Evolutionary conservation across 2,797 vertebrate species (phyloP), one percentile per base, ranked within the genome.

Genomic region (Rhinogobio ventralis): DNA sequence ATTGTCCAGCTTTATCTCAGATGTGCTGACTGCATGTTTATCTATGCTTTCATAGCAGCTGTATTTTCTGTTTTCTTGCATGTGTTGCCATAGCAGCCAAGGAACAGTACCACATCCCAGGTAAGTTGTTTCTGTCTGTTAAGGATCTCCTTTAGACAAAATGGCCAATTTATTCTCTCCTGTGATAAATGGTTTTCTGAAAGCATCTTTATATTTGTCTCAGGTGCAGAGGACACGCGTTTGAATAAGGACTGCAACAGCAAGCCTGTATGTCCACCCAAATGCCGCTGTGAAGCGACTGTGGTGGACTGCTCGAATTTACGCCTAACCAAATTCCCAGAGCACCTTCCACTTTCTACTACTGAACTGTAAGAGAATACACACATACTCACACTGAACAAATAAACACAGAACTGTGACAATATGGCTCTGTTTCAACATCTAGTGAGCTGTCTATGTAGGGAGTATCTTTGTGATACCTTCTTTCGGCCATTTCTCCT

Each of bases 91-190:
- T 93, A 72, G 55, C 97, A 99, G 98, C 97, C 87, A 99, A 99
- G 93, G 98, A 99, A 91, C 98, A 99, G 92, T 99, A 99, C 94
- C 95, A 97, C 95, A 97, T 99, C 93, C 97, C 98, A 97, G 98
- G 98, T 99, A 95, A 96, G 96, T 95, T 89, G 68, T 91, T 91
- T 86, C 88, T 90, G 42, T 67, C 78, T 78, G 30, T 45, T 7
- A 23, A 57, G 33, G 90, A 89, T 90, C 81, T 72, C 23, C n/a
- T 36, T 60, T 17, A 30, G 60, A 30, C 60, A 5, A n/a, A 57
- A 79, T 23, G 62, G 13, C 28, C 62, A 6, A n/a, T 55, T 75
- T 13, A 2, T 60, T 7, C 75, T 62, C 7, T 86, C 73, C n/a
- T 55, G 20, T 42, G 7, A 49, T 49, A 64, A 42, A 19, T 15